A percentile compares a stretch with the other conserved stretches of the same genome.
Conservation (phyloP, 2,888 invertebrate species). For the Heliconius sara region DNA sequence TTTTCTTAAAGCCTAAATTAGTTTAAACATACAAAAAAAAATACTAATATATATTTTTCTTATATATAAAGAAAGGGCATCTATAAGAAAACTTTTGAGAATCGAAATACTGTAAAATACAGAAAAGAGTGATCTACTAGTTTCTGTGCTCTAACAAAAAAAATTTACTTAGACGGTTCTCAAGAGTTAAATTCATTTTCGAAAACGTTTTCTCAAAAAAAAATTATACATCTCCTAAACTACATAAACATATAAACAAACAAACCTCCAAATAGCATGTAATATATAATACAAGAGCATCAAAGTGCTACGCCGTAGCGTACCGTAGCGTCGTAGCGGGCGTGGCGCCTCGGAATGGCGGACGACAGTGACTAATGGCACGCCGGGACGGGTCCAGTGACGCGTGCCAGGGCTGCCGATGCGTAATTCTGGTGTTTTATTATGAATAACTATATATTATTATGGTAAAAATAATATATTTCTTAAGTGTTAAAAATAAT, state of each 20-base stretch:
- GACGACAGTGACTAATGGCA: conserved; percentile 83
- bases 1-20: too few species aligned
- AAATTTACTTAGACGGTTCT: neutral
- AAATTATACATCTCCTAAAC: neutral
- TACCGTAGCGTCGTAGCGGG: conserved; percentile 72
- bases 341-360: conserved; percentile 79
- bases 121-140: neutral
- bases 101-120: neutral
- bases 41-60: neutral
- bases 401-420: conserved; percentile 80
- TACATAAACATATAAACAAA: conserved; percentile 2
- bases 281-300: conserved; percentile 18
- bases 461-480: neutral
- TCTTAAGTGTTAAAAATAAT: neutral
- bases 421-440: conserved; percentile 50
- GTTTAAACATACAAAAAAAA: too few species aligned
- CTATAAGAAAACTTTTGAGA: neutral
- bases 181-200: too few species aligned
- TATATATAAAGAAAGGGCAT: neutral
- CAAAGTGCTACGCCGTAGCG: conserved; percentile 62
- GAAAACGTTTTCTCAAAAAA: neutral
- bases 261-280: conserved; percentile 11
- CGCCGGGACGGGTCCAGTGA: conserved; percentile 81
- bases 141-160: neutral
- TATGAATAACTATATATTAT: neutral